Base-by-base conservation (phyloP, 2,888 invertebrate species). In the Augiades crinisus region DNA sequence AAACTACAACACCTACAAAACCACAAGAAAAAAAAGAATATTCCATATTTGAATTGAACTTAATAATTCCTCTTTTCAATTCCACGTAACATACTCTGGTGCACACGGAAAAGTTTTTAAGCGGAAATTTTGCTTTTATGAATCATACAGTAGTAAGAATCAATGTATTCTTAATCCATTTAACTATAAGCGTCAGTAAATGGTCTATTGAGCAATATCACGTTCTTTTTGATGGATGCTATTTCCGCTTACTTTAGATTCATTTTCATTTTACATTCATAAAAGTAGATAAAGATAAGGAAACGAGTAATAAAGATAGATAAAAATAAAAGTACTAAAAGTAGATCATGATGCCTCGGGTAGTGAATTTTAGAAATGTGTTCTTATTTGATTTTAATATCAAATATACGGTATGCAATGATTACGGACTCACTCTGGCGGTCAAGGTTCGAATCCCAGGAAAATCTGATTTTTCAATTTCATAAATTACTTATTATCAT, bases 71-170 rank as follows among this genome's bases (percentile, higher is more conserved):
- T n/a, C 27, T n/a, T 8, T 10, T n/a, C 27, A n/a, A 22, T 22
- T 38, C 37, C 4, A 17, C 1, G 12, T 22, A 38, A 12, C 6
- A 13, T 13, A 8, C 13, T 21, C 22, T 10, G 5, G 24, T 24
- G n/a, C 33, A 3, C 13, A 33, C 34, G 21, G 33, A 22, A 45
- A 45, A 45, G 6, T 22, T 34, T 45, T 13, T 3, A 34, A 22
- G 5, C 22, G 34, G 34, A 34, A 45, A 45, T 45, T 34, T 22
- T 45, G 12, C 12, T 14, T 45, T 45, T n/a, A 45, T 45, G 44
- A 45, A 45, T 45, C 44, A 45, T 34, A 14, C 27, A n/a, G n/a
- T 27, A n/a, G 2, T 3, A 10, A 27, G 10, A 4, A 5, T 19
- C 5, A 27, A 27, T 4, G 10, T 10, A 27, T 0, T 27, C 10